Evolutionary conservation across 2,888 invertebrate species (phyloP), one percentile per base, ranked within the genome.

Genomic region (Alloscopus bannaensis): DNA sequence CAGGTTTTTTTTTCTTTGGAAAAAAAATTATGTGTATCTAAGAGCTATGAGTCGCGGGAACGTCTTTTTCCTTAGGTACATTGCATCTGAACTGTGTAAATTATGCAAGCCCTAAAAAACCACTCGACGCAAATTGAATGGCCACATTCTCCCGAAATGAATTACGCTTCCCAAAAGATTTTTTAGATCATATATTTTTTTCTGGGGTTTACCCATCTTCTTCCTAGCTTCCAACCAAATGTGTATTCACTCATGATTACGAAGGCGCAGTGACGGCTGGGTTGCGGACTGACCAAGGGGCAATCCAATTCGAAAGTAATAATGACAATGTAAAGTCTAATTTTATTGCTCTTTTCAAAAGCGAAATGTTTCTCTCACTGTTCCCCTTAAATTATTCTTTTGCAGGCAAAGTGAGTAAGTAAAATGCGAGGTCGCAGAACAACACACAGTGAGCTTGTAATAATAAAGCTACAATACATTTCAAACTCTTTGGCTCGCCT

Each of bases 291-390:
- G 42, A 60, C 70, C 60, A 62, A 29, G 26, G 62, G 62, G 71
- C 62, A 62, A 57, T 75, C 59, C 57, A 66, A 65, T 75, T 75
- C 75, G 20, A 47, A 66, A 57, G 31, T 22, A 75, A 47, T 66
- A 75, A 66, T 75, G 66, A 73, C 57, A 73, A 55, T 66, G 75
- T 66, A 66, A 66, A 59, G 36, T 68, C 6, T 31, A 75, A 59
- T 59, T 57, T 75, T 66, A 75, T 75, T 59, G 24, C 75, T 29
- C 29, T n/a, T 66, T 66, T 75, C 6, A 45, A 40, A 28, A 65
- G 42, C 42, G 62, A 62, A 62, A 42, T 52, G 52, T 52, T 24
- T 52, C 24, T 52, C 36, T 36, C 36, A 36, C 36, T 36, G 8
- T 36, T 13, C 13, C 36, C 6, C 36, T 36, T 8, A 36, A 13